Conservation (phyloP, 2,113 vertebrate species). For the Aegotheles bennettii region DNA sequence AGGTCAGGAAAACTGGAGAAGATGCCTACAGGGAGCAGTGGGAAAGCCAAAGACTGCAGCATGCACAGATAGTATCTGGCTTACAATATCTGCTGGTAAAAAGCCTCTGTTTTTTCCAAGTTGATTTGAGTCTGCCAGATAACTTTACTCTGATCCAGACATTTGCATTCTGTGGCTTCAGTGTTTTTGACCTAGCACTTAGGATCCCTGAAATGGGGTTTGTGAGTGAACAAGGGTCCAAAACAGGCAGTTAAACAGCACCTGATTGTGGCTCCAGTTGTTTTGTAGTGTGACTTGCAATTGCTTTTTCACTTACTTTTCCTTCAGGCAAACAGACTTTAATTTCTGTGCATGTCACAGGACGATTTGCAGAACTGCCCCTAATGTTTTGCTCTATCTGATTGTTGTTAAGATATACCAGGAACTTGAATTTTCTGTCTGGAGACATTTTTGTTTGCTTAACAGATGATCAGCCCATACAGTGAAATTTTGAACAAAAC, state of each 20-base stretch:
- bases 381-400: slow-evolving; percentile 26
- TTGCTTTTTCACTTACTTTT: slow-evolving; percentile 36
- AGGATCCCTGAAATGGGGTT: background rate
- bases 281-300: slow-evolving; percentile 1
- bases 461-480: background rate
- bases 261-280: background rate
- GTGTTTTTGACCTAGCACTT: slow-evolving; percentile 16
- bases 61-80: background rate
- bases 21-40: background rate
- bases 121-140: background rate
- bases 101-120: background rate
- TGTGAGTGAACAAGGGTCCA: slow-evolving; percentile 29
- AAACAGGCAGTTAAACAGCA: slow-evolving; percentile 23
- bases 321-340: slow-evolving; percentile 11
- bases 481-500: background rate
- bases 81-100: background rate
- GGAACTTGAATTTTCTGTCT: slow-evolving; percentile 22
- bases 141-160: background rate
- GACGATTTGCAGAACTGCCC: slow-evolving; percentile 4
- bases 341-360: slow-evolving; percentile 4
- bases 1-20: background rate
- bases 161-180: slow-evolving; percentile 22
- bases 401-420: slow-evolving; percentile 20
- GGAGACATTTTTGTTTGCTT: slow-evolving; percentile 30
- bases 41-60: background rate